A percentile compares a stretch with the other conserved stretches of the same genome.
These are phyloP conservation scores for Illadopsis cleaveri DNA, from an alignment of 2,113 vertebrate species.

Conservation along the genomic window DNA sequence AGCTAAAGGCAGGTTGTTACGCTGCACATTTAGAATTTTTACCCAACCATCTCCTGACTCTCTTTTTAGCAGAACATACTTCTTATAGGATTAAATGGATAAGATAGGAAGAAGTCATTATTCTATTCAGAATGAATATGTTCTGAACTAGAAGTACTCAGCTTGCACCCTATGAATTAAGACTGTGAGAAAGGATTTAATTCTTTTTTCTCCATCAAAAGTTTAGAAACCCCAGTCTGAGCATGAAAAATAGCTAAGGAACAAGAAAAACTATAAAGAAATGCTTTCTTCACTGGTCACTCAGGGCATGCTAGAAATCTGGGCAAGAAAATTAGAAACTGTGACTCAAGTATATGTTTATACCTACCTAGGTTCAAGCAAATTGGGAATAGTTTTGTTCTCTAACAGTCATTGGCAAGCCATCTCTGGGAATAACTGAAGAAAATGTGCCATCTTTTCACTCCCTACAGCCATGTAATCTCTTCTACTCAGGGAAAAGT, in stretches of 20 bases:
- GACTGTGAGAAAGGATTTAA: background rate
- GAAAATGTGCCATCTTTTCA: background rate
- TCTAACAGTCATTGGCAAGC: background rate
- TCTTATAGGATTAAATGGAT: background rate
- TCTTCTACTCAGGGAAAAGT: background rate
- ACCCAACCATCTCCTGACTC: background rate
- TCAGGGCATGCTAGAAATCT: background rate
- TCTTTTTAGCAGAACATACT: background rate
- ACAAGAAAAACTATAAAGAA: background rate
- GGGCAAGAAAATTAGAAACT: background rate
- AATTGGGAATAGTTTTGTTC: background rate
- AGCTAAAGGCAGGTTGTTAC: background rate
- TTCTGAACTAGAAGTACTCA: background rate
- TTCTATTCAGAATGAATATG: background rate
- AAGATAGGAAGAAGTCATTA: background rate
- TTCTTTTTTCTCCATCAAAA: background rate
- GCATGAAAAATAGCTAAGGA: background rate
- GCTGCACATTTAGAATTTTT: background rate
- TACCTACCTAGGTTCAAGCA: background rate
- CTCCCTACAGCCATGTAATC: background rate
- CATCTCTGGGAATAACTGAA: background rate
- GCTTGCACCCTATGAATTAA: background rate
- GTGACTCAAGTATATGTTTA: background rate
- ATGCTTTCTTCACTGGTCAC: background rate
- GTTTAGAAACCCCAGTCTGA: background rate